These are phyloP conservation scores for Sebastolobus altivelis DNA, from an alignment of 2,797 vertebrate species.

Conservation along the genomic window DNA sequence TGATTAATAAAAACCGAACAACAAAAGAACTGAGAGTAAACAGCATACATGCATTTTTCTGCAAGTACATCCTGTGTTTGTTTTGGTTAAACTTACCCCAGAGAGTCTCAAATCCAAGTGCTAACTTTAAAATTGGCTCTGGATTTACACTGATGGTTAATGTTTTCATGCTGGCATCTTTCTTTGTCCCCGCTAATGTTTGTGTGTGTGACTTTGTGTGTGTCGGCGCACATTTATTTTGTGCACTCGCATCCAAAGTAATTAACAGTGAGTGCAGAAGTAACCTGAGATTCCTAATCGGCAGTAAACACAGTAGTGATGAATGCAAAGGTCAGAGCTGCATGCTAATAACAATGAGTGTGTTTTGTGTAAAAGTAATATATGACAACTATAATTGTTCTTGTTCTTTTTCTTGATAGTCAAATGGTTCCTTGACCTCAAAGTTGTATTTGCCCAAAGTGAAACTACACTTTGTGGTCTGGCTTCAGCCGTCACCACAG, in stretches of 20 bases:
- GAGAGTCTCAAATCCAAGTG: conserved; percentile 76
- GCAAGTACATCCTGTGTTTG: conserved; percentile 77
- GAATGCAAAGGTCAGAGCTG: conserved; percentile 11
- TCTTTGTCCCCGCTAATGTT: conserved; percentile 70
- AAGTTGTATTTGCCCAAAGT: conserved; percentile 19
- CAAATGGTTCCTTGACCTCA: conserved; percentile 14
- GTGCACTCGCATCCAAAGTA: conserved; percentile 44
- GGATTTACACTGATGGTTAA: conserved; percentile 72
- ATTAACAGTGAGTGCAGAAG: conserved; percentile 50
- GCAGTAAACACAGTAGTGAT: conserved; percentile 5
- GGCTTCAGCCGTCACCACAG: conserved; percentile 5
- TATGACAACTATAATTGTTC: neutral
- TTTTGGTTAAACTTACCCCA: conserved; percentile 79
- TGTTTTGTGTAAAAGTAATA: conserved; percentile 12
- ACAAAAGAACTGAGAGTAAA: conserved; percentile 68
- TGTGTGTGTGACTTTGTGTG: conserved; percentile 31
- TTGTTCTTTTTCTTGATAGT: conserved; percentile 10
- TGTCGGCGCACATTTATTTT: conserved; percentile 40
- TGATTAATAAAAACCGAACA: conserved; percentile 64
- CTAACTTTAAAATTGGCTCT: conserved; percentile 79
- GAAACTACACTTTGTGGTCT: conserved; percentile 24
- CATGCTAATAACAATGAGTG: neutral
- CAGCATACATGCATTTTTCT: conserved; percentile 65
- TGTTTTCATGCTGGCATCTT: conserved; percentile 76
- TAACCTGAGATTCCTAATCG: conserved; percentile 36